Percentiles rank a stretch among this genome's conserved stretches.
phyloP scores from a whole-genome alignment of 1,140 invertebrate species.

The Caenorhabditis remanei region DNA sequence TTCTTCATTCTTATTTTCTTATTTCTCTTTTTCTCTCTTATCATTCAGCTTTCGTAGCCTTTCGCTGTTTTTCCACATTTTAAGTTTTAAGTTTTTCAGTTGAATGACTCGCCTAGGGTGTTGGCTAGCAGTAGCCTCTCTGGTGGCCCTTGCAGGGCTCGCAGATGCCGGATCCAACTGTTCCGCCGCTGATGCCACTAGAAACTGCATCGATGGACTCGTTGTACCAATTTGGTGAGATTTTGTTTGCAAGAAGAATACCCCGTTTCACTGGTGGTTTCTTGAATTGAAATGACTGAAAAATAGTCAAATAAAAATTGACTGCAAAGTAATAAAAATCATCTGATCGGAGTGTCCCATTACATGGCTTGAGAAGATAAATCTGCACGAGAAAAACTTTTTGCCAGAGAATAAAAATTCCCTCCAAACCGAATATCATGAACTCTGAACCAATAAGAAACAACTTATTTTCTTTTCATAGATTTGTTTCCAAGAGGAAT shows the following conservation, averaged over 20 bases:
- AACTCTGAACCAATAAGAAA: background rate
- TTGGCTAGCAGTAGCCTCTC: constrained; percentile 59
- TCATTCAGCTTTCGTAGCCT: background rate
- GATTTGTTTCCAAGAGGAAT: background rate
- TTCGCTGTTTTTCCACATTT: background rate
- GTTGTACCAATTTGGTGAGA: constrained; percentile 73
- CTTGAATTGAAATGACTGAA: background rate
- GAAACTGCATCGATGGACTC: constrained; percentile 77
- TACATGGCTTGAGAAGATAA: background rate
- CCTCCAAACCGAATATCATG: background rate
- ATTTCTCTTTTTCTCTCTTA: background rate
- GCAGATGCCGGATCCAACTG: constrained; percentile 75
- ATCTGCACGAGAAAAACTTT: background rate
- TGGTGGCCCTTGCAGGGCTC: constrained; percentile 59
- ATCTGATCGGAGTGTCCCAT: too few relatives aligned
- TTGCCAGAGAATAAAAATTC: background rate
- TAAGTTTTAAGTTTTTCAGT: background rate
- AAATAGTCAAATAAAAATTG: background rate
- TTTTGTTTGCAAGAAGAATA: background rate
- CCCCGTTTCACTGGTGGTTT: too few relatives aligned
- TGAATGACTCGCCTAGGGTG: constrained; percentile 61
- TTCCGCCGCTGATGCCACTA: constrained; percentile 76
- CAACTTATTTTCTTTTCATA: background rate
- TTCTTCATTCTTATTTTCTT: background rate
- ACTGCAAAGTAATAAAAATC: too few relatives aligned